Percentiles rank a stretch among this genome's conserved stretches.
Conservation (phyloP, 2,113 vertebrate species). For the Mola mola region DNA sequence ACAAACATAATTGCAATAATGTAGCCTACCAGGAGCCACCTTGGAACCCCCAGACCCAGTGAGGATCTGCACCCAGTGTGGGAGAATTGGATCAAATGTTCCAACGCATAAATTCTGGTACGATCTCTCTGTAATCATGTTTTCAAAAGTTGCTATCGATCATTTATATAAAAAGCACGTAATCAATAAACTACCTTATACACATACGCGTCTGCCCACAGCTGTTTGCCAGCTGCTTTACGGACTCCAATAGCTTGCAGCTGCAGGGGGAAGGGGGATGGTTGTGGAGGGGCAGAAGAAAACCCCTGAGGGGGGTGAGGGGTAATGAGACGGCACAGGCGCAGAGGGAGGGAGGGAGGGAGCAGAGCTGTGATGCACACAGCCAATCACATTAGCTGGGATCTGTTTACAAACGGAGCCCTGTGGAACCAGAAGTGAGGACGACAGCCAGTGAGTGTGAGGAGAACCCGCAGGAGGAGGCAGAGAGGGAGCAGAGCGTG, state of each 20-base stretch:
- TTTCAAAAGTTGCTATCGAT: not conserved
- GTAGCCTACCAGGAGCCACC: no score
- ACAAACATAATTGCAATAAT: no score
- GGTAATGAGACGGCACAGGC: not conserved
- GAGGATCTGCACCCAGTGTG: no score
- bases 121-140: no score
- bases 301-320: conserved; percentile 37
- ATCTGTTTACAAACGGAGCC: conserved; percentile 83
- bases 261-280: conserved; percentile 55
- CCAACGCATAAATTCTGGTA: no score
- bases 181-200: conserved; percentile 11
- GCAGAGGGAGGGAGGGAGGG: conserved; percentile 55
- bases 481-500: conserved; percentile 17
- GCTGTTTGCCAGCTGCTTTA: conserved; percentile 64
- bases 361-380: conserved; percentile 78
- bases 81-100: no score
- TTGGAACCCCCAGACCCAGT: no score
- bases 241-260: conserved; percentile 71
- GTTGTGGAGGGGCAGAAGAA: conserved; percentile 40
- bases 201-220: conserved; percentile 35
- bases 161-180: not conserved
- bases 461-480: no score
- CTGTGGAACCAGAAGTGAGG: conserved; percentile 57
- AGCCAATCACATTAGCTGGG: conserved; percentile 81
- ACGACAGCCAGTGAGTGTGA: no score